These are phyloP conservation scores for Blennius ocellaris DNA, from an alignment of 2,113 vertebrate genomes.

Conservation along the genomic window DNA sequence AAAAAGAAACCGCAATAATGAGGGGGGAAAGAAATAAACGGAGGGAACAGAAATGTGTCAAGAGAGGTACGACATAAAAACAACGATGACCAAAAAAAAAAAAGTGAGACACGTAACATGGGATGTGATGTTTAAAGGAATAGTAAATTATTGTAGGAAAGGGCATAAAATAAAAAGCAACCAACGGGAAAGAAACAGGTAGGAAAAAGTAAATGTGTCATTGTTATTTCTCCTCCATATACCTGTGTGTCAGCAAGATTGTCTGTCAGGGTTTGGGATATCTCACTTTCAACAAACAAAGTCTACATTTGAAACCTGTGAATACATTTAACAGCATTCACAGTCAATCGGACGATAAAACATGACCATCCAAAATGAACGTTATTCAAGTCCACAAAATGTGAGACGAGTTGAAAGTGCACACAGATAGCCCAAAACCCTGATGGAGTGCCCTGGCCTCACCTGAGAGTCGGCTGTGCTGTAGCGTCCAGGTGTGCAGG, in stretches of 20 bases:
- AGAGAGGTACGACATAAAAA: conserved; percentile 25
- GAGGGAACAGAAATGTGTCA: neutral
- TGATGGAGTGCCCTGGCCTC: conserved; percentile 64
- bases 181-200: conserved; percentile 42
- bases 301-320: conserved; percentile 1
- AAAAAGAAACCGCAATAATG: conserved; percentile 12
- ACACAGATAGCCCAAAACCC: conserved; percentile 52
- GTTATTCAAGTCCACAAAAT: neutral
- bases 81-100: conserved; percentile 31
- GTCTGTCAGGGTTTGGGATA: conserved; percentile 56
- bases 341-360: too few species aligned
- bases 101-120: conserved; percentile 45
- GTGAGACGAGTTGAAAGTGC: conserved; percentile 53
- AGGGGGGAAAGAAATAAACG: conserved; percentile 3
- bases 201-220: conserved; percentile 53
- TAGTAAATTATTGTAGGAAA: conserved; percentile 65
- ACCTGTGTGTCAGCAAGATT: conserved; percentile 41
- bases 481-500: conserved; percentile 82
- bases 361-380: neutral
- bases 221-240: conserved; percentile 38
- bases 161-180: conserved; percentile 38
- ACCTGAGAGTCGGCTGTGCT: conserved; percentile 82
- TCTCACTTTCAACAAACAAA: conserved; percentile 61
- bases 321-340: neutral
- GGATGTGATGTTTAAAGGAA: conserved; percentile 46